These are phyloP conservation scores for Erethizon dorsatum DNA, from an alignment of 2,797 vertebrate species.

Conservation along the genomic window DNA sequence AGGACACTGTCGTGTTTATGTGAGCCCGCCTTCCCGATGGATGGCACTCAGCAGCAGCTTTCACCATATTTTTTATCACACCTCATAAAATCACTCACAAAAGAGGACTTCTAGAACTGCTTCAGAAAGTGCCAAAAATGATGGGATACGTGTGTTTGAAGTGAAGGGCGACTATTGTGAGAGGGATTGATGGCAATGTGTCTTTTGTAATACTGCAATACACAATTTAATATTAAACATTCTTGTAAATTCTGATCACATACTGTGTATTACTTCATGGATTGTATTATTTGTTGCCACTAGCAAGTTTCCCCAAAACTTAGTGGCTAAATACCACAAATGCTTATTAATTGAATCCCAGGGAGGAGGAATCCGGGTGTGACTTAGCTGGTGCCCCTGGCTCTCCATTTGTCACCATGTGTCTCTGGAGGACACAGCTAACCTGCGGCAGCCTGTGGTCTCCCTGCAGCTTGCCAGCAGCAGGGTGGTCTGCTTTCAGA, in stretches of 20 bases:
- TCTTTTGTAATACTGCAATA: background rate
- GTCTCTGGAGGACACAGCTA: background rate
- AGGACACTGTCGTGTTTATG: background rate
- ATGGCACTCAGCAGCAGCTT: background rate
- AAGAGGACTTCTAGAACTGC: background rate
- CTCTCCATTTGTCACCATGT: accelerated
- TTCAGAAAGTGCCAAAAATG: background rate
- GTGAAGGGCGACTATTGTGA: background rate
- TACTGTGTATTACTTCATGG: background rate
- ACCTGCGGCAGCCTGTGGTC: background rate
- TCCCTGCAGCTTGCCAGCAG: background rate
- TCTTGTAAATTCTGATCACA: background rate
- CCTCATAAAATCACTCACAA: background rate
- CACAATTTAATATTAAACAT: background rate
- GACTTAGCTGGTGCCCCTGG: background rate
- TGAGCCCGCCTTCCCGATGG: background rate
- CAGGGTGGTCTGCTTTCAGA: background rate
- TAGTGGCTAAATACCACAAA: background rate
- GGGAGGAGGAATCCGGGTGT: background rate
- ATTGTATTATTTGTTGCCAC: background rate
- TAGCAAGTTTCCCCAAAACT: background rate
- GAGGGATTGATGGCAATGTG: background rate
- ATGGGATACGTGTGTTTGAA: background rate
- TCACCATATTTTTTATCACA: background rate
- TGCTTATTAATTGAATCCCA: background rate